A percentile compares a stretch with the other conserved stretches of the same genome.
These are phyloP conservation scores for Emydoidea blandingii DNA, from an alignment of 2,797 vertebrate species.

Conservation along the genomic window DNA sequence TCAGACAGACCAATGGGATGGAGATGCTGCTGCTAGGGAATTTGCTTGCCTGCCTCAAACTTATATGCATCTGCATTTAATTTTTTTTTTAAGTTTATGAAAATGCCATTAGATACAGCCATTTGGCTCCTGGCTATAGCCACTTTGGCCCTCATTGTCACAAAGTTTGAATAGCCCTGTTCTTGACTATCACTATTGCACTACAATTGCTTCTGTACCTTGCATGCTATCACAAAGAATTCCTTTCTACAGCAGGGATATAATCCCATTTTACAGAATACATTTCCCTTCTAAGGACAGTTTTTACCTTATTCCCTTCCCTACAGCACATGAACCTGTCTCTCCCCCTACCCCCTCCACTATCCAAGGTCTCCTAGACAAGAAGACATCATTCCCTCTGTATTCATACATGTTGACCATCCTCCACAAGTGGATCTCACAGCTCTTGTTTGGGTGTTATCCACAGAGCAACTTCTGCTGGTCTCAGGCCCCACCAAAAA, in stretches of 20 bases:
- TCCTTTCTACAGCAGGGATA: neutral
- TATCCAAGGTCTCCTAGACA: neutral
- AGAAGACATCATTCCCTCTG: neutral
- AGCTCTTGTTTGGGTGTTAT: rapidly evolving
- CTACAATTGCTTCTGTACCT: neutral
- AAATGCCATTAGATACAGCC: neutral
- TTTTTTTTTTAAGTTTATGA: neutral
- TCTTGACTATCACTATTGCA: neutral
- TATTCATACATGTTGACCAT: rapidly evolving
- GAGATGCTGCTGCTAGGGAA: neutral
- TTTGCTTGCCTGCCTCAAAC: neutral
- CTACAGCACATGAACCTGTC: neutral
- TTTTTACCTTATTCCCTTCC: neutral
- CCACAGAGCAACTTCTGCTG: neutral
- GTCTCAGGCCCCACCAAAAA: neutral
- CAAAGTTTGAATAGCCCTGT: neutral
- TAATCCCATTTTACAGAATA: slow-evolving; percentile 13
- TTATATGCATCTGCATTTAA: neutral
- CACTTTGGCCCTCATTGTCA: neutral
- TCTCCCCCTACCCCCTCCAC: neutral
- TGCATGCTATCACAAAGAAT: slow-evolving; percentile 17
- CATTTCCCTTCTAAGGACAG: neutral
- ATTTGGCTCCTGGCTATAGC: neutral
- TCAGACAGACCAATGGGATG: neutral
- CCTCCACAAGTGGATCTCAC: neutral